phyloP scores from a whole-genome alignment of 2,113 vertebrate species.

The Labeo rohita region DNA sequence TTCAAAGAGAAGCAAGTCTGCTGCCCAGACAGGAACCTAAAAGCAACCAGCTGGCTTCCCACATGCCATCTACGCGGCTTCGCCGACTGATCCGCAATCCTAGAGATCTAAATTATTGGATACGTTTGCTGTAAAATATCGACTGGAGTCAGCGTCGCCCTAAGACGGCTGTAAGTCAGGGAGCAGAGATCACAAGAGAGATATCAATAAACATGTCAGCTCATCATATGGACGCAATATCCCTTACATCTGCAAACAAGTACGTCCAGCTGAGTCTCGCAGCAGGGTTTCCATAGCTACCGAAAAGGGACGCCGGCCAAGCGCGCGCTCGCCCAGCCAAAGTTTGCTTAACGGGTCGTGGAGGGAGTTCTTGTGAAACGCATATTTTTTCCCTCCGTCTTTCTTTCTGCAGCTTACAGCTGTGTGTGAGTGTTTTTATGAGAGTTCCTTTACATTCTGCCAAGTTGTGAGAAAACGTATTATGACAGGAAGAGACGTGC shows the following conservation, averaged over 20 bases:
- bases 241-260: conserved; percentile 58
- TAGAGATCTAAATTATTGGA: conserved; percentile 53
- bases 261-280: conserved; percentile 40
- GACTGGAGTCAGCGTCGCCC: conserved; percentile 43
- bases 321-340: not conserved
- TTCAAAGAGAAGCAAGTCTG: conserved; percentile 34
- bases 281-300: conserved; percentile 47
- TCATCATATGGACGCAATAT: conserved; percentile 57
- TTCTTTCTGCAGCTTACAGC: conserved; percentile 29
- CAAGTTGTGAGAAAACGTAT: conserved; percentile 17
- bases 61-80: conserved; percentile 8
- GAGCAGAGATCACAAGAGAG: conserved; percentile 51
- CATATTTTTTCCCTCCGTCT: not conserved
- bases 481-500: conserved; percentile 7
- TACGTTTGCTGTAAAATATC: conserved; percentile 47
- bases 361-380: conserved; percentile 37
- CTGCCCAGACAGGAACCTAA: conserved; percentile 37
- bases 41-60: conserved; percentile 35
- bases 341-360: conserved; percentile 32
- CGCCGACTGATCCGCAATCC: conserved; percentile 34
- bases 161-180: conserved; percentile 49
- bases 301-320: conserved; percentile 31
- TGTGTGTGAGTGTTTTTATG: conserved; percentile 37
- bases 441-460: not conserved
- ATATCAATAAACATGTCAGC: conserved; percentile 56